Evolutionary conservation across 2,113 vertebrate genomes (phyloP).

Genomic region (Dicentrarchus labrax): DNA sequence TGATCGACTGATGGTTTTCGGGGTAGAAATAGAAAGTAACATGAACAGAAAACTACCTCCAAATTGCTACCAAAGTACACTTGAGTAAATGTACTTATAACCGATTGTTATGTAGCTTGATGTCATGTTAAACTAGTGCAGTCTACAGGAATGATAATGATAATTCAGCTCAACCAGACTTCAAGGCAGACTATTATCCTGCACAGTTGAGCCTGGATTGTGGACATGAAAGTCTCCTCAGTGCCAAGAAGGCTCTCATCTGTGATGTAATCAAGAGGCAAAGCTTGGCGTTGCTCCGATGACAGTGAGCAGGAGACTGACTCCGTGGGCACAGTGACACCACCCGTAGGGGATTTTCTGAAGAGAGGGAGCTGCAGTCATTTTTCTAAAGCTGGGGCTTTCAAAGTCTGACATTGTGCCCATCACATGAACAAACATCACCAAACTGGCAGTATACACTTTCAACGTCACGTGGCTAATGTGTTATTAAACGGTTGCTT

Average conservation of each 20-base stretch:
- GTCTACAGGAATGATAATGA: not conserved
- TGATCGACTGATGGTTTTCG: no score
- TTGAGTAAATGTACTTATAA: not conserved
- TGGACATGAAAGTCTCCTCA: constrained; percentile 47
- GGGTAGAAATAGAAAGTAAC: no score
- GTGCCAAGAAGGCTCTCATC: constrained; percentile 55
- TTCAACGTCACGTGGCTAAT: no score
- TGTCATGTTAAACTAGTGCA: constrained; percentile 7
- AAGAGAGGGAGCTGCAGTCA: not conserved
- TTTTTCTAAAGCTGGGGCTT: not conserved
- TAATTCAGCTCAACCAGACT: constrained; percentile 26
- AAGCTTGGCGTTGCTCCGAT: constrained; percentile 34
- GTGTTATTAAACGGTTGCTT: no score
- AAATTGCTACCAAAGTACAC: no score
- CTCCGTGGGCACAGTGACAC: constrained; percentile 25
- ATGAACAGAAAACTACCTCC: no score
- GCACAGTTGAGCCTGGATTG: constrained; percentile 31
- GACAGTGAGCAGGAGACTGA: constrained; percentile 27
- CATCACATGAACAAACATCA: not conserved
- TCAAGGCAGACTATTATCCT: constrained; percentile 35
- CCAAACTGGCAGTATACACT: no score
- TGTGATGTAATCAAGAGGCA: constrained; percentile 69
- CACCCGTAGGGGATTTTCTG: constrained; percentile 21
- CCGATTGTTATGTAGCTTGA: not conserved
- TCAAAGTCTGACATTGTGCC: not conserved